A percentile compares a stretch with the other conserved stretches of the same genome.
Evolutionary conservation across 1,140 invertebrate genomes (phyloP).

Genomic region (Radopholus similis): DNA sequence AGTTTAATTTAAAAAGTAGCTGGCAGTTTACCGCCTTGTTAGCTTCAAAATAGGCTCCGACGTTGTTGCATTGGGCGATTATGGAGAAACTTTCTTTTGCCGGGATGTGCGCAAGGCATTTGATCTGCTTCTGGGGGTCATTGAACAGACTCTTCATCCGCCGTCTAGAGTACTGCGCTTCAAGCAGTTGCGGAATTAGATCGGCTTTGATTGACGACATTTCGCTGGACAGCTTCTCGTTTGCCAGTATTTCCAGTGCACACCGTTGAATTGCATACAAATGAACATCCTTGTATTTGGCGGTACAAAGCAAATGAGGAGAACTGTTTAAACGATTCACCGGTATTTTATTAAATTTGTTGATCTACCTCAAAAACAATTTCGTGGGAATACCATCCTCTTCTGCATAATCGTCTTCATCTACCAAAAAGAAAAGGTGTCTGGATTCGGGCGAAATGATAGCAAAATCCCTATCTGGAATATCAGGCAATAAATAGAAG

Average conservation of each 20-base stretch:
- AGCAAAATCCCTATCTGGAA: conserved; percentile 40
- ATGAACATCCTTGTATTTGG: conserved; percentile 44
- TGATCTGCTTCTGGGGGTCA: conserved; percentile 15
- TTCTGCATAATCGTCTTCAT: conserved; percentile 46
- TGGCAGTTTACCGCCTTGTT: conserved; percentile 26
- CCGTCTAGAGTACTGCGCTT: conserved; percentile 22
- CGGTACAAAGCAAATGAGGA: conserved; percentile 20
- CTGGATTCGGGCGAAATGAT: conserved; percentile 22
- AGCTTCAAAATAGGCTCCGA: conserved; percentile 44
- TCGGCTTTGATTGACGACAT: conserved; percentile 43
- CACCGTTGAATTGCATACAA: conserved; percentile 32
- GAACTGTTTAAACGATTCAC: conserved; percentile 25
- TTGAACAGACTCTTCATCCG: neutral
- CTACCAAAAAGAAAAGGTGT: conserved; percentile 34
- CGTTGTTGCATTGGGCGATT: conserved; percentile 42
- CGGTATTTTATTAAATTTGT: conserved; percentile 9
- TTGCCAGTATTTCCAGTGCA: conserved; percentile 24
- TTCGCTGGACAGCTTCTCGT: conserved; percentile 24
- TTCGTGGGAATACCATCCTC: conserved; percentile 11
- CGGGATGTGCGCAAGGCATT: conserved; percentile 33
- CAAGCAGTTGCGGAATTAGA: conserved; percentile 34
- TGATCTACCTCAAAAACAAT: conserved; percentile 23
- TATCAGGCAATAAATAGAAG: neutral
- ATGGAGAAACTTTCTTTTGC: conserved; percentile 12
- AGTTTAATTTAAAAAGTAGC: neutral